phyloP scores from a whole-genome alignment of 2,888 invertebrate genomes.

The Adineta ricciae region DNA sequence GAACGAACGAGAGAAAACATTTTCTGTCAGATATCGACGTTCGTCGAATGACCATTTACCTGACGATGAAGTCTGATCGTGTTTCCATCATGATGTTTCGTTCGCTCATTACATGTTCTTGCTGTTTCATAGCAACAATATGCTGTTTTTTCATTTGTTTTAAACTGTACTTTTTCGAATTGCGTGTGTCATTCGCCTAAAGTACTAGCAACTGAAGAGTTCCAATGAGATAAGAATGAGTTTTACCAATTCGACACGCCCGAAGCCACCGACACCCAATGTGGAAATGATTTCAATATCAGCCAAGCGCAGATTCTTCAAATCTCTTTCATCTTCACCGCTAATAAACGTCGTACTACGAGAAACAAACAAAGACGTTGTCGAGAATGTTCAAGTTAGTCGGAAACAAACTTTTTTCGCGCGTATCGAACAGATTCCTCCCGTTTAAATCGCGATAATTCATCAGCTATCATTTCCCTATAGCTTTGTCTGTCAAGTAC shows the following conservation, averaged over 20 bases:
- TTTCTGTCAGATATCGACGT: no score
- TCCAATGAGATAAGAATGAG: no score
- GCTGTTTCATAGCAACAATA: constrained; percentile 89
- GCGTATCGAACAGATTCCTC: constrained; percentile 26
- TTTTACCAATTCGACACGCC: constrained; percentile 77
- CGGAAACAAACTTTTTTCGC: not conserved
- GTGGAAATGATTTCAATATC: constrained; percentile 86
- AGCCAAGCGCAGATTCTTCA: constrained; percentile 40
- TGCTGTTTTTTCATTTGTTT: constrained; percentile 94
- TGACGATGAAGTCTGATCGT: constrained; percentile 70
- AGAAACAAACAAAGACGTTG: no score
- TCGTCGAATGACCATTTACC: not conserved
- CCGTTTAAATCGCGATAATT: constrained; percentile 23
- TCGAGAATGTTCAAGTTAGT: not conserved
- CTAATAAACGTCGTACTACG: not conserved
- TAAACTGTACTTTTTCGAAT: constrained; percentile 65
- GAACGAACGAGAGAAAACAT: constrained; percentile 53
- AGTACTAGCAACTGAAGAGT: not conserved
- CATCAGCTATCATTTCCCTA: constrained; percentile 29
- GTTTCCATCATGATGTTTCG: constrained; percentile 65
- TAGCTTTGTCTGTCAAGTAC: constrained; percentile 75
- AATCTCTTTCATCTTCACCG: constrained; percentile 24
- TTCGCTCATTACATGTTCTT: constrained; percentile 97
- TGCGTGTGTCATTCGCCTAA: not conserved
- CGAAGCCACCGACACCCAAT: constrained; percentile 93